These are phyloP conservation scores for Oreochromis tanganicae DNA, from an alignment of 2,113 vertebrate species.

Conservation along the genomic window DNA sequence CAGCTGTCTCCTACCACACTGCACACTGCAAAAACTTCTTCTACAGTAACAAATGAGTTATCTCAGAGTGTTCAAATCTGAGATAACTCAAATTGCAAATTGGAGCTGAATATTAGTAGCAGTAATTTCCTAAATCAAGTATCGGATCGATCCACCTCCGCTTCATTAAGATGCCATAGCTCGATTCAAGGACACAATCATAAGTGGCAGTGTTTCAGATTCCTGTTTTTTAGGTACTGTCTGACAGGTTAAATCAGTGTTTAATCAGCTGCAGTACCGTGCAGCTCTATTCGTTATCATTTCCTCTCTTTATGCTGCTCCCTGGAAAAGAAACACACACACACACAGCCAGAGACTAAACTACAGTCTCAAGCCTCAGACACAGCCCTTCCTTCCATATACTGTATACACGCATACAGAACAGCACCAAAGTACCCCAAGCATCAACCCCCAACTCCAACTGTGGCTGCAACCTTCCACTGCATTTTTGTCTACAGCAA, in stretches of 20 bases:
- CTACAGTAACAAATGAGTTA: not conserved
- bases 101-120: not conserved
- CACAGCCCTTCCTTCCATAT: not conserved
- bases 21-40: not conserved
- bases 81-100: not conserved
- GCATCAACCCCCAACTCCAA: not conserved
- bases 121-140: not conserved
- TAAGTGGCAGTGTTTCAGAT: not conserved
- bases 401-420: not conserved
- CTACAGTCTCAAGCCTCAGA: not conserved
- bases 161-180: not conserved
- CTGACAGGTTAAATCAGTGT: not conserved
- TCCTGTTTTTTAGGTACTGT: not conserved
- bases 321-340: not conserved
- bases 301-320: not conserved
- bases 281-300: not conserved
- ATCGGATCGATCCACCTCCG: not conserved
- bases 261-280: constrained; percentile 4
- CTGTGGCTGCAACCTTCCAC: not conserved
- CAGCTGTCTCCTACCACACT: constrained; percentile 48
- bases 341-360: not conserved
- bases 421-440: not conserved
- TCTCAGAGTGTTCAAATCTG: not conserved
- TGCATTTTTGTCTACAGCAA: constrained; percentile 9
- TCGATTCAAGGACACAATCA: not conserved